Evolutionary conservation across 2,113 vertebrate species (phyloP).

Genomic region (Pseudonaja textilis): DNA sequence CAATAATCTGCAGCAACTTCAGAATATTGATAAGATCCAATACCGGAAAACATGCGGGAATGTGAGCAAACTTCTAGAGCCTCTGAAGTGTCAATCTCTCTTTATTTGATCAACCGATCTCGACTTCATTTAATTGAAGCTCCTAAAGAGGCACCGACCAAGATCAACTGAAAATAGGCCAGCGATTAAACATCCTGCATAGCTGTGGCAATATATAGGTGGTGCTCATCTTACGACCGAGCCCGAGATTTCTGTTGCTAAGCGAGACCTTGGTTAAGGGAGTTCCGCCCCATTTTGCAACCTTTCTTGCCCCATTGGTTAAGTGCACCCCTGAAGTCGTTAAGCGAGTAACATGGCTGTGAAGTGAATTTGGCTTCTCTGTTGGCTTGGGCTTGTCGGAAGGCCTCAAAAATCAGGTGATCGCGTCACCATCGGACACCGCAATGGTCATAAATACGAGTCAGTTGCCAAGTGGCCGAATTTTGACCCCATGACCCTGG

Average conservation of each 20-base stretch:
- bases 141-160: neutral
- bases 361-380: no score
- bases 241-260: neutral
- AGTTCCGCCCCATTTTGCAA: no score
- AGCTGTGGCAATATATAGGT: neutral
- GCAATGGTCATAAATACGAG: no score
- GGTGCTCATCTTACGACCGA: neutral
- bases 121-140: neutral
- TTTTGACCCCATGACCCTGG: no score
- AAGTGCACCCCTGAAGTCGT: no score
- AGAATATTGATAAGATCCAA: constrained; percentile 57
- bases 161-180: neutral
- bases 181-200: neutral
- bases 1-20: constrained; percentile 52
- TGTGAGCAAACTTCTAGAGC: neutral
- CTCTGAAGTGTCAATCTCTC: neutral
- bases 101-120: neutral
- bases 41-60: constrained; percentile 1
- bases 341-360: no score
- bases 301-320: no score
- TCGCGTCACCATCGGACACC: accelerated
- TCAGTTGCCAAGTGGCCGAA: no score
- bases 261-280: no score
- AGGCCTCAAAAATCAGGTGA: no score
- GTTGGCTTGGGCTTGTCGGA: no score